Percentiles rank a stretch among this genome's conserved stretches.
Evolutionary conservation across 2,113 vertebrate species (phyloP).

Genomic region (Lamprotornis superbus): DNA sequence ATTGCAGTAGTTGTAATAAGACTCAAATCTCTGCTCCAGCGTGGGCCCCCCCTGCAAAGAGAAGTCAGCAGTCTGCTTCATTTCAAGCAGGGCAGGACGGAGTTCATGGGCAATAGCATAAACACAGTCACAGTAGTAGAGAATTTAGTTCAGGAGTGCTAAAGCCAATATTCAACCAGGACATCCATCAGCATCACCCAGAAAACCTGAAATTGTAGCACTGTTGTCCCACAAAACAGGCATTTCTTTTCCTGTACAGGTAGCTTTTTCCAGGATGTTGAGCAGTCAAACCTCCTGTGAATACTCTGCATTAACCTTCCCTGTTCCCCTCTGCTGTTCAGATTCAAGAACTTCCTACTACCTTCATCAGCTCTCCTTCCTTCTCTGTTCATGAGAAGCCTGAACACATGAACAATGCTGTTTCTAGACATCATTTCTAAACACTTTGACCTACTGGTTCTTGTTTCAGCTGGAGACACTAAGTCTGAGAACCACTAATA

Average conservation of each 20-base stretch:
- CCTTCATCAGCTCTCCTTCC: background rate
- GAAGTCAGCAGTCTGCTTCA: background rate
- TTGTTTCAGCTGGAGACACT: background rate
- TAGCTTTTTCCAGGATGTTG: fast-evolving
- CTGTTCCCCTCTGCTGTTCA: background rate
- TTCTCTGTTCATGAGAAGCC: background rate
- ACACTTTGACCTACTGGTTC: background rate
- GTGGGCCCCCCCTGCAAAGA: slow-evolving; percentile 91
- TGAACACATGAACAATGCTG: background rate
- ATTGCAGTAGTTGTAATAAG: slow-evolving; percentile 99
- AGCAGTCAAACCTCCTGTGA: background rate
- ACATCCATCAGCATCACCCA: background rate
- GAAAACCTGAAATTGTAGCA: background rate
- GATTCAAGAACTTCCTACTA: background rate
- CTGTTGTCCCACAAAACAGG: background rate
- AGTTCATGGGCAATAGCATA: background rate
- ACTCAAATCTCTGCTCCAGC: slow-evolving; percentile 96
- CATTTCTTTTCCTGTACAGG: background rate
- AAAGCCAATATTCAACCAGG: background rate
- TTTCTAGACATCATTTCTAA: background rate
- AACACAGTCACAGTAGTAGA: background rate
- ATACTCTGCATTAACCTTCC: background rate
- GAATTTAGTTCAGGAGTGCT: background rate
- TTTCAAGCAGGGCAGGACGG: background rate
- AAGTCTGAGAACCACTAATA: background rate